These are phyloP conservation scores for Tachysurus fulvidraco DNA, from an alignment of 2,113 vertebrate genomes.

Conservation along the genomic window DNA sequence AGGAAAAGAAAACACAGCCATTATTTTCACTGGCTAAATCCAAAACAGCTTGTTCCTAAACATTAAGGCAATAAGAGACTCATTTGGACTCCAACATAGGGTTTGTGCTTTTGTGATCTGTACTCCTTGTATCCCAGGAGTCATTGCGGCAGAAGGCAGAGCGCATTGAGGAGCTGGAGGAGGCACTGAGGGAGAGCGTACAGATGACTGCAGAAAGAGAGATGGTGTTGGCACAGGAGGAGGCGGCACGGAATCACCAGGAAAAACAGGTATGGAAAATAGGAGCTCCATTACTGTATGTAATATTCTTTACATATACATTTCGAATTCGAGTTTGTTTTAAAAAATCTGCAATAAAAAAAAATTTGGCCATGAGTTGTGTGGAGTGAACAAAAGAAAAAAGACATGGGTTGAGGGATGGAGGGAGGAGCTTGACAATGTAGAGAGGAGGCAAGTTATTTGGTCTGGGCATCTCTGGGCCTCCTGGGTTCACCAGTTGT, in stretches of 20 bases:
- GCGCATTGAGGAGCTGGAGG: constrained; percentile 98
- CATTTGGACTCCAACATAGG: background rate
- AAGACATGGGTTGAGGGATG: background rate
- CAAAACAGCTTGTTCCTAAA: background rate
- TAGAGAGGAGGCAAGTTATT: background rate
- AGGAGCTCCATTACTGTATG: background rate
- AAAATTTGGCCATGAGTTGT: background rate
- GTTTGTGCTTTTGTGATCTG: background rate
- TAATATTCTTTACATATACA: background rate
- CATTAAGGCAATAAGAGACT: background rate
- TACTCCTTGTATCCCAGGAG: constrained; percentile 75
- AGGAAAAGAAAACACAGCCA: constrained; percentile 50
- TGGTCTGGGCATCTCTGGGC: background rate
- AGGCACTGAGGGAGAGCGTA: constrained; percentile 96
- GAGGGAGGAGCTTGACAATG: too few species aligned
- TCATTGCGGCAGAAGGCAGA: constrained; percentile 90
- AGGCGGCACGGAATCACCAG: constrained; percentile 89
- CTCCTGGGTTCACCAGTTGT: background rate
- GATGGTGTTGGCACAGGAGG: constrained; percentile 98
- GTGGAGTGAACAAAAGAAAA: background rate
- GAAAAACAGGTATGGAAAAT: constrained; percentile 89
- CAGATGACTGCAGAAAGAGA: constrained; percentile 98
- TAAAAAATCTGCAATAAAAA: background rate
- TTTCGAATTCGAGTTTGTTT: background rate
- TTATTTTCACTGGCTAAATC: constrained; percentile 2